Base-by-base conservation (phyloP, 2,113 vertebrate species). In the Phodopus roborovskii region DNA sequence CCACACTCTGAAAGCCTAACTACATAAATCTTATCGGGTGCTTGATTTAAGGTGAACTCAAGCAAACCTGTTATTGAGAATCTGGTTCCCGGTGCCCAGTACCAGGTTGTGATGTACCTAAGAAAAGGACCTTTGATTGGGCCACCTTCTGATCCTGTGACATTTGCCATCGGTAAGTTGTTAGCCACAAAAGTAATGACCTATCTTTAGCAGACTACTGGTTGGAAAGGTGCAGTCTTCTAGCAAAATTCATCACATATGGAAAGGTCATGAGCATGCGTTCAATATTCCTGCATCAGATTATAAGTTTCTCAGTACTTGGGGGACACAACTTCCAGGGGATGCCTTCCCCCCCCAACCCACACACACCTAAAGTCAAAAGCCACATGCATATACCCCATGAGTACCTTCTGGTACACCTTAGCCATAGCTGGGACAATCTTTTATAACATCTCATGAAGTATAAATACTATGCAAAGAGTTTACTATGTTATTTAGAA, bases 71-170 rank as follows among this genome's bases (percentile, higher is more conserved):
- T 99, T 94, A 99, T 99, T 98, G 98, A 97, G 83, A 99, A 99
- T 96, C 98, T 99, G 94, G 99, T 99, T 50, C 99, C 99, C 0
- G 99, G 99, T 4, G 99, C 99, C 56, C 99, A 99, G 98, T 99
- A 99, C 98, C 98, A 99, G 83, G 99, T 99, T 83, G 98, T 99
- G 91, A 99, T 99, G 86, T 99, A 99, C 58, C 98, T 99, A 97
- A 98, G 98, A 60, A 99, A 99, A 96, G 99, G 99, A 3, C 99
- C 99, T 0, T 97, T 99, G 93, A 98, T 99, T 94, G 99, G 99
- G 62, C 99, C 99, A 0, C 99, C 99, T 8, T 99, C 99, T 0
- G 99, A 99, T 75, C 99, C 99, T 0, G 99, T 99, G 97, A 99
- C 99, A 45, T 99, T 99, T 95, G 99, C 99, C 64, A 99, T 99